Evolutionary conservation across 2,113 vertebrate species (phyloP), one percentile per base, ranked within the genome.

Genomic region (Sorex araneus): DNA sequence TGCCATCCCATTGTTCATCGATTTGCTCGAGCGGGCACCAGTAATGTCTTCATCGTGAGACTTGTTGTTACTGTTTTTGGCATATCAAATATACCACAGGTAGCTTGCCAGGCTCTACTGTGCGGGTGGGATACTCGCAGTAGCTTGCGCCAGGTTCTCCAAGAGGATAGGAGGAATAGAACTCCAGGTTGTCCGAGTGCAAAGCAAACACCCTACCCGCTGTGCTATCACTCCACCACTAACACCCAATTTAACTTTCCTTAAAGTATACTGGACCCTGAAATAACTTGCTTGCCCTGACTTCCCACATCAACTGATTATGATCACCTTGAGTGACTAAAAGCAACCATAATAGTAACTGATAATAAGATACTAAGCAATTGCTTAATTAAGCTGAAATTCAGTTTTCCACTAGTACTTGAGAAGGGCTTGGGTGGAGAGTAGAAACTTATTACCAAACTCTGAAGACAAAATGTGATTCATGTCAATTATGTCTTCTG

Each of bases 361-460:
- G 50, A 94, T 60, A 85, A 90, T 88, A 71, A 45, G 34, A 94
- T 91, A 93, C 94, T 83, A 93, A 94, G 93, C 45, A 92, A 96
- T 90, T 88, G 75, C 30, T 93, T 78, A 84, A 95, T 95, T 93
- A 87, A 91, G 47, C 69, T 74, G n/a, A 84, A 63, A 69, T 90
- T 67, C 83, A 36, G 84, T 92, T 70, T 79, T 94, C 92, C 91
- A 54, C 69, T 89, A 83, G 67, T 54, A 87, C 66, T 91, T 66
- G 19, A 94, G 25, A 36, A 21, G 85, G 78, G 76, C 50, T 78
- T 83, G 85, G 69, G 93, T 95, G 87, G 90, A 50, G 80, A 90
- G 83, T 94, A 27, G 89, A 82, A 86, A 74, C 81, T 90, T 93
- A 80, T 80, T 73, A 87, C 57, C 34, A 79, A 91, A 30, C 73